Percentiles rank a stretch among this genome's conserved stretches.
These are phyloP conservation scores for Plutomurus gul DNA, from an alignment of 1,140 invertebrate species.

Conservation along the genomic window DNA sequence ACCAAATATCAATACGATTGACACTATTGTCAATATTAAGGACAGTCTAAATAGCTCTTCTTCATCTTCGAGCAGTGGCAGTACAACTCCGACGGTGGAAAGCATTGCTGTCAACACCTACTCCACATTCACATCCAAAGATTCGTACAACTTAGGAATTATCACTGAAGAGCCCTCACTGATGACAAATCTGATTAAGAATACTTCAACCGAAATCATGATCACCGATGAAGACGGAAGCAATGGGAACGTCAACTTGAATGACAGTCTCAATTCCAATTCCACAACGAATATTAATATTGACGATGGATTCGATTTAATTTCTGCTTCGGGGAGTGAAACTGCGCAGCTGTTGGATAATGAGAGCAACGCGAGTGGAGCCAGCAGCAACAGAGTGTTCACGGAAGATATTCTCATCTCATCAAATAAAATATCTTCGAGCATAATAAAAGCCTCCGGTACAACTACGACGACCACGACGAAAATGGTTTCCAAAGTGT, in stretches of 20 bases:
- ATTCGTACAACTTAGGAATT: slow-evolving; percentile 23
- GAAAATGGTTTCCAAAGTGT: neutral
- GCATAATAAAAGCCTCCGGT: neutral
- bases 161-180: slow-evolving; percentile 36
- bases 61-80: slow-evolving; percentile 32
- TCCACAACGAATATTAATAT: slow-evolving; percentile 1
- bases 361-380: neutral
- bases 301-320: slow-evolving; percentile 33
- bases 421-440: neutral
- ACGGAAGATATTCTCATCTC: slow-evolving; percentile 43
- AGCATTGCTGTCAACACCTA: neutral
- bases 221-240: slow-evolving; percentile 21
- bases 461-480: neutral
- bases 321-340: slow-evolving; percentile 29
- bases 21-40: slow-evolving; percentile 28
- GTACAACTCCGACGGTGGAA: neutral
- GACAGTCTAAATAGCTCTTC: slow-evolving; percentile 2
- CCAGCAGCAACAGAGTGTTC: slow-evolving; percentile 36
- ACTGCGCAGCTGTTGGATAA: slow-evolving; percentile 29
- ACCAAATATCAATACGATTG: slow-evolving; percentile 46
- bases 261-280: slow-evolving; percentile 37
- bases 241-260: slow-evolving; percentile 28
- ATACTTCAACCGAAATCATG: neutral
- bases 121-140: neutral
- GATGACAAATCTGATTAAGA: slow-evolving; percentile 3